Evolutionary conservation across 2,888 invertebrate genomes (phyloP), one percentile per base, ranked within the genome.

Genomic region (Helicoverpa assulta): DNA sequence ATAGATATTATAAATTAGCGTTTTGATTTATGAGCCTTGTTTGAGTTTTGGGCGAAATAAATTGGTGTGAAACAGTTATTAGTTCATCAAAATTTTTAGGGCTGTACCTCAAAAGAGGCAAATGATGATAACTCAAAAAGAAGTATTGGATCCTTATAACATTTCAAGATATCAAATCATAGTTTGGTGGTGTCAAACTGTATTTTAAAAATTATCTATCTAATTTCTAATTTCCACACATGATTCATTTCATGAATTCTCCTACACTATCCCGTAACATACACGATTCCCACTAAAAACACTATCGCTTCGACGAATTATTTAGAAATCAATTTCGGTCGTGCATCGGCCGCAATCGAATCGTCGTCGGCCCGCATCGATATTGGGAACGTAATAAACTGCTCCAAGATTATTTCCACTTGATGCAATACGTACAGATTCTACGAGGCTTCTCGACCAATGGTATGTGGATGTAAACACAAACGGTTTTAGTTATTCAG

Each of bases 331-430:
- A 89, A 91, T 90, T 89, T 86, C 83, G 82, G 76, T 81, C 83
- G 78, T 83, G 83, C 85, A 84, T 75, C 76, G 78, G 61, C 67
- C 62, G 80, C 81, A 86, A 88, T 89, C 83, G 87, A 85, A 83
- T 83, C 77, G 81, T 80, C 77, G 79, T 80, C 78, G 79, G 82
- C 80, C 72, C 80, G 70, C 81, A 81, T 82, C 87, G 86, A 89
- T 93, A 93, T 92, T 93, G 91, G 89, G 86, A 91, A 90, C 89
- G 89, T 91, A 92, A 92, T 92, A 92, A 92, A 91, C 90, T 86
- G 86, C 85, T 88, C 78, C 81, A 85, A 85, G 88, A 90, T 91
- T 90, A 91, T 89, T 92, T 92, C 88, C 91, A 90, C 89, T 91
- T 84, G 85, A 88, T 83, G 86, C 90, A 86, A 88, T 89, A 90